These are phyloP conservation scores for Oncorhynchus masou DNA, from an alignment of 2,113 vertebrate species.

Conservation along the genomic window DNA sequence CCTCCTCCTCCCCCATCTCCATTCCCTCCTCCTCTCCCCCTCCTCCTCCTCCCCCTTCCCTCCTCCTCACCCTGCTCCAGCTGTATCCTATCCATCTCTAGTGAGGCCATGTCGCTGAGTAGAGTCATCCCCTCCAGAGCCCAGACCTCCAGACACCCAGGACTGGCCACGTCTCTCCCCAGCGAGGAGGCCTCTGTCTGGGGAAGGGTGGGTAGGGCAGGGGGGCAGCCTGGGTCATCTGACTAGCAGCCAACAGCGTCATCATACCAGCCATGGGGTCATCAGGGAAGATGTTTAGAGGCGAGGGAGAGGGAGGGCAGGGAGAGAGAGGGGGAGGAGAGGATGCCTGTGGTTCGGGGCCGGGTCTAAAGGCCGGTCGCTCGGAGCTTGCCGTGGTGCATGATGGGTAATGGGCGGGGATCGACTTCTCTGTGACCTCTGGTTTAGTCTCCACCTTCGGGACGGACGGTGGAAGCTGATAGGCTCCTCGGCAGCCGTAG, in stretches of 20 bases:
- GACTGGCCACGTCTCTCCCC: constrained; percentile 47
- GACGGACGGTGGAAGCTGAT: constrained; percentile 59
- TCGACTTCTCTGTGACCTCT: constrained; percentile 48
- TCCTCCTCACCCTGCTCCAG: constrained; percentile 58
- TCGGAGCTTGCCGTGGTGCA: constrained; percentile 25
- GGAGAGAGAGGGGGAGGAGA: constrained; percentile 50
- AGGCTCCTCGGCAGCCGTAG: constrained; percentile 67
- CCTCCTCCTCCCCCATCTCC: accelerated
- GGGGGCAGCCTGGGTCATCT: constrained; percentile 79
- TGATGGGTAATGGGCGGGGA: constrained; percentile 21
- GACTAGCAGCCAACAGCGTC: constrained; percentile 83
- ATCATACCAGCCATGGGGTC: constrained; percentile 95
- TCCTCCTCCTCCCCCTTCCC: neutral
- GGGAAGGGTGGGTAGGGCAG: constrained; percentile 58
- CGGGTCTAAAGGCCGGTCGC: constrained; percentile 24
- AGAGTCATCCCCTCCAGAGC: constrained; percentile 91
- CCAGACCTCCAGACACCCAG: constrained; percentile 71
- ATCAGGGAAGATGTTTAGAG: constrained; percentile 63
- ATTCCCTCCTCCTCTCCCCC: accelerated
- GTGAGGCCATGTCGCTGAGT: constrained; percentile 89
- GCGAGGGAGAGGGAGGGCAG: constrained; percentile 38
- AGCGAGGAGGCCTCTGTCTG: constrained; percentile 38
- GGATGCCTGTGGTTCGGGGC: constrained; percentile 14
- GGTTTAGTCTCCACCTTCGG: constrained; percentile 65
- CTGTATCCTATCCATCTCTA: constrained; percentile 80